These are phyloP conservation scores for Tachystola acroxantha DNA, from an alignment of 2,888 invertebrate genomes.

Conservation along the genomic window DNA sequence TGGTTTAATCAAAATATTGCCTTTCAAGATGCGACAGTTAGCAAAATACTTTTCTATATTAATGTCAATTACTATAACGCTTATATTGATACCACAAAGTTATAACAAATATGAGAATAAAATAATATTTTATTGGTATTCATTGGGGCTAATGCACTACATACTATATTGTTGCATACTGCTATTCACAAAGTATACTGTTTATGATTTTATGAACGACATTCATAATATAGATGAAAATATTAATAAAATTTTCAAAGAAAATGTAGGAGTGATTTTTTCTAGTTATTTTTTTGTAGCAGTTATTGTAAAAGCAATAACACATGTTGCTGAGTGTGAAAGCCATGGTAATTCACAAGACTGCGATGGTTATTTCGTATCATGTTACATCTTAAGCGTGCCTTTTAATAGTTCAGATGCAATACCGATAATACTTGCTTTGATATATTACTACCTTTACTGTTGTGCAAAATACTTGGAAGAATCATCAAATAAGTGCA, in stretches of 20 bases:
- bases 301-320: neutral
- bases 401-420: neutral
- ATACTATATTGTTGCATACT: neutral
- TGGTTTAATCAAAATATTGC: slow-evolving; percentile 1
- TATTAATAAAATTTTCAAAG: neutral
- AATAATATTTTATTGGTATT: neutral
- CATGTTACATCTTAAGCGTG: neutral
- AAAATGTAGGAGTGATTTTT: neutral
- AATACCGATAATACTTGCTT: neutral
- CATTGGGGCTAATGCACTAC: neutral
- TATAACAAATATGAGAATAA: neutral
- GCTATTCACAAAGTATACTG: neutral
- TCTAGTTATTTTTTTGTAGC: neutral
- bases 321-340: neutral
- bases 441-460: neutral
- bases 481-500: neutral
- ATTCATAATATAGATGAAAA: neutral
- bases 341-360: neutral
- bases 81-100: neutral
- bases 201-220: neutral
- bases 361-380: neutral
- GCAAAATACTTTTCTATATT: neutral
- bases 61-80: neutral
- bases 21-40: neutral
- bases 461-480: neutral